A percentile compares a stretch with the other conserved stretches of the same genome.
Evolutionary conservation across 1,140 invertebrate genomes (phyloP).

Genomic region (Nasonia longicornis): DNA sequence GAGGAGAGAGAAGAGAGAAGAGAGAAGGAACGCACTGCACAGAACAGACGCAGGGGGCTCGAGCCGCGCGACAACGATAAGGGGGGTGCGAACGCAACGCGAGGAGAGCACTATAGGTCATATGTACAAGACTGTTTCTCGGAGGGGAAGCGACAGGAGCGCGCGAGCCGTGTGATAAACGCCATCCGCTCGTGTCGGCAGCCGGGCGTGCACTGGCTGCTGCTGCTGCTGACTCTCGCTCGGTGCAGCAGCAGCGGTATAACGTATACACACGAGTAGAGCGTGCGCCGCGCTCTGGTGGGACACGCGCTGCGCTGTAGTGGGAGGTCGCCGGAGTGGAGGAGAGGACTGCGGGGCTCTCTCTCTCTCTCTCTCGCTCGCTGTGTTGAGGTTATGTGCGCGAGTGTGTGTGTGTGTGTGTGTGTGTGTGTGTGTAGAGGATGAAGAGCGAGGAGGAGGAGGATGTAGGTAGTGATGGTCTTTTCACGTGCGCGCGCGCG

Average conservation of each 20-base stretch:
- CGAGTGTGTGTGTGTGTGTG: neutral
- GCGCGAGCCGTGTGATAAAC: conserved; percentile 55
- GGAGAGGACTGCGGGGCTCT: neutral
- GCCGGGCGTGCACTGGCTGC: conserved; percentile 67
- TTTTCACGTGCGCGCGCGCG: neutral
- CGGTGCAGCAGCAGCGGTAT: conserved; percentile 16
- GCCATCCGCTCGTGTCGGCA: conserved; percentile 67
- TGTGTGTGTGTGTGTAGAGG: neutral
- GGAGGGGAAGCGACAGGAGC: conserved; percentile 29
- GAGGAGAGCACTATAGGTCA: neutral
- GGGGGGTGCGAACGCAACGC: neutral
- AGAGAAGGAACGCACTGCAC: neutral
- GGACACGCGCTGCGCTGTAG: neutral
- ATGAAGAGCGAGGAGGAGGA: neutral
- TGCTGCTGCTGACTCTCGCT: conserved; percentile 39
- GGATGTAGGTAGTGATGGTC: neutral
- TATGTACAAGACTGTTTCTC: neutral
- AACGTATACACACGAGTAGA: conserved; percentile 13
- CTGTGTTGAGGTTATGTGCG: neutral
- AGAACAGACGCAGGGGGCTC: neutral
- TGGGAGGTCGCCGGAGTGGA: conserved; percentile 7
- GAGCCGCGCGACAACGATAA: too few relatives aligned
- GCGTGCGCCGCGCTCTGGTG: neutral
- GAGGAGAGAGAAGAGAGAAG: too few relatives aligned
- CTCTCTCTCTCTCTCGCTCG: neutral